Evolutionary conservation across 35 echinoderm and acorn worm species (phyloP).

Genomic region (Hemicentrotus pulcherrimus): DNA sequence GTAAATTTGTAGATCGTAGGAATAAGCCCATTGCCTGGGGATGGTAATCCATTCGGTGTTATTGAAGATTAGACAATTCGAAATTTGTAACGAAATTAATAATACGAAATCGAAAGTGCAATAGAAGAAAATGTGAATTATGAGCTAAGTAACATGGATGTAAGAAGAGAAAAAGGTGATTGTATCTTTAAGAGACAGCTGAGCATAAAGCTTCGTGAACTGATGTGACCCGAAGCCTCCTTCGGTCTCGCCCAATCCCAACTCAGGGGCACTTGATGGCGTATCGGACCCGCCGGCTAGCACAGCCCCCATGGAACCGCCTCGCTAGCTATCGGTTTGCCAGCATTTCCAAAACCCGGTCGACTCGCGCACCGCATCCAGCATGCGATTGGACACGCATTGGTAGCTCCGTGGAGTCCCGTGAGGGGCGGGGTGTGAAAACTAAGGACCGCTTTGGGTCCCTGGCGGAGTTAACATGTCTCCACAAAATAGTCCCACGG

Average conservation of each 20-base stretch:
- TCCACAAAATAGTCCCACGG: constrained; percentile 23
- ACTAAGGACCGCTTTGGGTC: constrained; percentile 42
- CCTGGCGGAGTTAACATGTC: constrained; percentile 47
- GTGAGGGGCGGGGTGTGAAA: constrained; percentile 29
- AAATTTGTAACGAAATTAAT: neutral
- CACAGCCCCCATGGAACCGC: constrained; percentile 36
- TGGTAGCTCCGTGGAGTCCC: constrained; percentile 6
- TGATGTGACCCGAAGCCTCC: constrained; percentile 45
- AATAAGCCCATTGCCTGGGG: too few relatives aligned
- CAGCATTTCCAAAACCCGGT: neutral
- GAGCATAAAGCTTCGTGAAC: constrained; percentile 34
- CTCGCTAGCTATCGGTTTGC: constrained; percentile 29
- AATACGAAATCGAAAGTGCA: neutral
- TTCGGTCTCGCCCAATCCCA: constrained; percentile 43
- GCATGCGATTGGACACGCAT: constrained; percentile 38
- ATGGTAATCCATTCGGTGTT: too few relatives aligned
- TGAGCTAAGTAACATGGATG: neutral
- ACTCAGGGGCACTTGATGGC: constrained; percentile 21
- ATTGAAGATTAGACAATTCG: neutral
- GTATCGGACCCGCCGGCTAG: constrained; percentile 32
- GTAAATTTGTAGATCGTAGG: too few relatives aligned
- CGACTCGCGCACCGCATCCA: neutral
- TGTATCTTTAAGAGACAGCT: constrained; percentile 19
- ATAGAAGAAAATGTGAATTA: neutral
- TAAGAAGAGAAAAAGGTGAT: neutral